These are phyloP conservation scores for Sceliomorpha sp. DNA, from an alignment of 2,888 invertebrate genomes.

Conservation along the genomic window DNA sequence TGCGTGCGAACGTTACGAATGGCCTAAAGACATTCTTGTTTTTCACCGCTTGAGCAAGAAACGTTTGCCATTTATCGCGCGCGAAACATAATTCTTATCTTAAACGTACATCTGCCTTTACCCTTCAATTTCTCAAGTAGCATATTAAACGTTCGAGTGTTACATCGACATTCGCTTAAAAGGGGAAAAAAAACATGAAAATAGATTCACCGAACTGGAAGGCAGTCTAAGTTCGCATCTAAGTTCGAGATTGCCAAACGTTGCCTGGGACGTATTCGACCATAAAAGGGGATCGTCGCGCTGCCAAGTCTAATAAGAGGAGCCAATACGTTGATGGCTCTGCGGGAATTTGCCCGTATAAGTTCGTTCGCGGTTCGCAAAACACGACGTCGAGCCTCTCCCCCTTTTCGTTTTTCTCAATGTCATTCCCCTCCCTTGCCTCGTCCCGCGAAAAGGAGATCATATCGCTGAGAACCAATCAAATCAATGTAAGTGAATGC, in stretches of 20 bases:
- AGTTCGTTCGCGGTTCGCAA: conserved; percentile 66
- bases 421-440: conserved; percentile 18
- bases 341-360: conserved; percentile 62
- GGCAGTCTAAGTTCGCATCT: conserved; percentile 12
- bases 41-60: no score
- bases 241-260: conserved; percentile 16
- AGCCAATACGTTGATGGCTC: conserved; percentile 75
- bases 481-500: conserved; percentile 80
- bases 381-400: conserved; percentile 68
- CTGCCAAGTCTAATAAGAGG: conserved; percentile 75
- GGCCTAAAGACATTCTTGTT: no score
- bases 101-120: no score
- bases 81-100: no score
- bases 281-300: conserved; percentile 59
- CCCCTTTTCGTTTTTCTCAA: conserved; percentile 41
- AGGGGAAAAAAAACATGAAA: not conserved
- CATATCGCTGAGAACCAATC: conserved; percentile 69
- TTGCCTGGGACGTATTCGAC: conserved; percentile 20
- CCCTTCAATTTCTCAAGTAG: no score
- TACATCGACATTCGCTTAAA: no score
- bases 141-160: no score
- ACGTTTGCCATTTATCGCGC: no score
- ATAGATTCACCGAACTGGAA: conserved; percentile 6
- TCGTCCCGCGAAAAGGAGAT: conserved; percentile 21
- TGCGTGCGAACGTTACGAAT: no score